Evolutionary conservation across 2,888 invertebrate genomes (phyloP), one percentile per base, ranked within the genome.

Genomic region (Branchipolynoe longqiensis): DNA sequence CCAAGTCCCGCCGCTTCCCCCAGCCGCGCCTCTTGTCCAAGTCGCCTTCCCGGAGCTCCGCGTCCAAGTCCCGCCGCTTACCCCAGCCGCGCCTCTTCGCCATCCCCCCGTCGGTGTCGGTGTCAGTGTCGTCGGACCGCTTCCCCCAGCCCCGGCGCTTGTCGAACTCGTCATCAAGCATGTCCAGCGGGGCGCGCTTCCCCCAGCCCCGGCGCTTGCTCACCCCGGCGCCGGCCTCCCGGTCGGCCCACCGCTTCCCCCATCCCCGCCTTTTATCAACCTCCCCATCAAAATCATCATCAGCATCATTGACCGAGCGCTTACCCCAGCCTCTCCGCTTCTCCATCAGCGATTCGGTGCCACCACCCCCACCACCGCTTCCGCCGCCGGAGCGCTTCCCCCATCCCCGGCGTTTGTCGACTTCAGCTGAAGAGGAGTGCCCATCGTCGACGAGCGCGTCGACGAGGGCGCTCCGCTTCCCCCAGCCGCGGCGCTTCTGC

Each of bases 401-500:
- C 84, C 84, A 84, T 2, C 84, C 84, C 14, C 84, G 62, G 25
- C 84, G 59, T 33, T 84, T 84, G 22, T 84, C 73, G 0, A 83
- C 25, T 41, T 83, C 83, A 25, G 48, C 28, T 33, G 4, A 4
- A 3, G 28, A 28, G 6, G 62, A 62, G n/a, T n/a, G n/a, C n/a
- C n/a, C n/a, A 8, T 48, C 48, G 36, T 69, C 69, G 38, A 38
- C 69, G 22, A 69, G 38, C 1, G 69, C 69, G 69, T 69, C 69
- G 36, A 69, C 18, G 48, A 18, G 48, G 38, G 33, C n/a, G 69
- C 25, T 38, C 36, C 69, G 48, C 36, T 86, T 86, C 14, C 86
- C 86, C 86, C 86, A 86, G 28, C 86, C 86, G 33, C 87, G 73
- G 18, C 87, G 83, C 40, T 87, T 87, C n/a, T n/a, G n/a, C n/a